A percentile compares a stretch with the other conserved stretches of the same genome.
These are phyloP conservation scores for Toxotes jaculatrix DNA, from an alignment of 2,113 vertebrate genomes.

Conservation along the genomic window DNA sequence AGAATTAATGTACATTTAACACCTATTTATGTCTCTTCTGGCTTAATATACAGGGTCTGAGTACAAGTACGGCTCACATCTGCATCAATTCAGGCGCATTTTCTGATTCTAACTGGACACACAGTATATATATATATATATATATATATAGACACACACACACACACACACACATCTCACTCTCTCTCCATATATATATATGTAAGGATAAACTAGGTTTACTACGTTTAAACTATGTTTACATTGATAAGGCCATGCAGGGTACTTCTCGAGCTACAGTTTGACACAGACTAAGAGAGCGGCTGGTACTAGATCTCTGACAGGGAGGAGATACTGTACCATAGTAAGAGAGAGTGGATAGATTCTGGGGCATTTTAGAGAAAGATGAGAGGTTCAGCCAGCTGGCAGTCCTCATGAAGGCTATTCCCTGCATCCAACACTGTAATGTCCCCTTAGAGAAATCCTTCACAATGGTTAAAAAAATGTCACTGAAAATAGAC, in stretches of 20 bases:
- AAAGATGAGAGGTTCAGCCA: constrained; percentile 44
- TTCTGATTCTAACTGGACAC: too few relatives aligned
- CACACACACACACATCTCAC: too few relatives aligned
- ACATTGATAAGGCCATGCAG: neutral
- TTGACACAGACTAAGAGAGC: neutral
- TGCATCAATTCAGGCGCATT: too few relatives aligned
- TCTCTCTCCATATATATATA: too few relatives aligned
- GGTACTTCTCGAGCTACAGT: neutral
- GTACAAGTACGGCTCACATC: too few relatives aligned
- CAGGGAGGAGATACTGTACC: constrained; percentile 3
- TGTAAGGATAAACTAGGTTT: too few relatives aligned
- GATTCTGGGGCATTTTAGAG: constrained; percentile 33
- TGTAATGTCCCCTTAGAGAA: constrained; percentile 40
- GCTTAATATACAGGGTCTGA: too few relatives aligned
- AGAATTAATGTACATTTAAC: neutral
- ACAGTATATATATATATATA: too few relatives aligned
- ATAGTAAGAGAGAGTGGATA: constrained; percentile 11
- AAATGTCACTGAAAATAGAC: constrained; percentile 28
- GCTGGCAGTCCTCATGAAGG: constrained; percentile 50
- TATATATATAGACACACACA: too few relatives aligned
- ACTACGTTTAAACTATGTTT: neutral
- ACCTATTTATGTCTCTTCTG: too few relatives aligned
- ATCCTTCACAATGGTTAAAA: constrained; percentile 22
- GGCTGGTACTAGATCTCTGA: constrained; percentile 28
- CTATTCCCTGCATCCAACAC: constrained; percentile 19